Base-by-base conservation (phyloP, 1,140 invertebrate genomes). In the Parapsyche elsis region DNA sequence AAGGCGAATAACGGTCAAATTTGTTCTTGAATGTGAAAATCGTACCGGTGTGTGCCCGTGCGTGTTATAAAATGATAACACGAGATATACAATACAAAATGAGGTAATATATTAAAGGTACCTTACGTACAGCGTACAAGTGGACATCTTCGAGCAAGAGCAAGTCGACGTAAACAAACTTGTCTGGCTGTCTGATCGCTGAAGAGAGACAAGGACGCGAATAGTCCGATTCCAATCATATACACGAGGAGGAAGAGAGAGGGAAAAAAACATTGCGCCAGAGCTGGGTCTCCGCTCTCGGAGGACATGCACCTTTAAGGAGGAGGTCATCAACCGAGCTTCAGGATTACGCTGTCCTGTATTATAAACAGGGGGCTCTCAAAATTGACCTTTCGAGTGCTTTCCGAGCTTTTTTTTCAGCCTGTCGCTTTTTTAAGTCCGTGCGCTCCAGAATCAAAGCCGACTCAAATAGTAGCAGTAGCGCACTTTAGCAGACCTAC, bases 271-370 rank as follows among this genome's bases (percentile, higher is more conserved):
- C 9, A 46, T 53, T 14, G 10, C 26, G 75, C 57, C 24, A 19
- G 59, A 64, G 75, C 26, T 76, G 30, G 24, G 16, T 74, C 45
- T 75, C 46, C 10, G 9, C 53, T 16, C 57, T 53, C 26, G 53
- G 81, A 83, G 81, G 81, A 83, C 81, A 81, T 81, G 76, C 81
- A 83, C 81, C 79, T 83, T 67, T 78, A 78, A 70, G 76, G 53
- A 64, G 77, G 71, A 82, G 78, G 78, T 82, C 81, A 80, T 78
- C 81, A 80, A 82, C 78, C 81, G 74, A 61, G 78, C 78, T 79
- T 73, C 81, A 76, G 81, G 81, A 81, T 81, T 81, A 81, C 78
- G 75, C 79, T 78, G 75, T 78, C 76, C 80, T 71, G 75, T 81
- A 67, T 77, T 76, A 76, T 70, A 71, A 70, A 73, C 75, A 53